Percentiles rank a stretch among this genome's conserved stretches.
Evolutionary conservation across 2,113 vertebrate species (phyloP).

Genomic region (Ictalurus punctatus): DNA sequence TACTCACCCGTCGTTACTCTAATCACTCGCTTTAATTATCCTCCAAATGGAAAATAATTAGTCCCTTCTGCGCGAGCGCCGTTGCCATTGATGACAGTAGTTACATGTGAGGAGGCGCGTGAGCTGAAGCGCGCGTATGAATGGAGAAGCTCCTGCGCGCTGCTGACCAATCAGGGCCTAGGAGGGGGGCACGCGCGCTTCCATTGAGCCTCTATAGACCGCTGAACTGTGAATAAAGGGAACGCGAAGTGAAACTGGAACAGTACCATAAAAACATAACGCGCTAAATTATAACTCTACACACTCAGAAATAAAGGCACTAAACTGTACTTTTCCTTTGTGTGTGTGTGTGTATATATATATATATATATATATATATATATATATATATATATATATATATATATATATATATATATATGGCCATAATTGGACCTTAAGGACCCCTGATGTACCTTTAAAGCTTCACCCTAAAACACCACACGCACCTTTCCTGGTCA

Average conservation of each 20-base stretch:
- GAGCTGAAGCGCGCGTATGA: constrained; percentile 68
- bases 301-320: neutral
- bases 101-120: constrained; percentile 69
- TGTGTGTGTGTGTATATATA: no score
- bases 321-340: neutral
- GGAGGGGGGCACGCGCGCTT: constrained; percentile 22
- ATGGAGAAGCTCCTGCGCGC: constrained; percentile 61
- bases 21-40: constrained; percentile 52
- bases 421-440: neutral
- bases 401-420: neutral
- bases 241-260: constrained; percentile 62
- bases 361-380: no score
- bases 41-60: constrained; percentile 65
- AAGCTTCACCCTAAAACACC: neutral
- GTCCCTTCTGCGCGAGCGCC: constrained; percentile 62
- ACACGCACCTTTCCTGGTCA: neutral
- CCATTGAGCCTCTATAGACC: constrained; percentile 47
- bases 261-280: constrained; percentile 58
- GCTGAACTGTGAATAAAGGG: constrained; percentile 74
- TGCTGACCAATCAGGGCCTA: constrained; percentile 30
- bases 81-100: constrained; percentile 69
- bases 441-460: neutral
- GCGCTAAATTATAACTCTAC: neutral
- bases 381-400: no score
- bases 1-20: constrained; percentile 70